A percentile compares a stretch with the other conserved stretches of the same genome.
phyloP scores from a whole-genome alignment of 2,888 invertebrate species.

The Laspeyria flexula region DNA sequence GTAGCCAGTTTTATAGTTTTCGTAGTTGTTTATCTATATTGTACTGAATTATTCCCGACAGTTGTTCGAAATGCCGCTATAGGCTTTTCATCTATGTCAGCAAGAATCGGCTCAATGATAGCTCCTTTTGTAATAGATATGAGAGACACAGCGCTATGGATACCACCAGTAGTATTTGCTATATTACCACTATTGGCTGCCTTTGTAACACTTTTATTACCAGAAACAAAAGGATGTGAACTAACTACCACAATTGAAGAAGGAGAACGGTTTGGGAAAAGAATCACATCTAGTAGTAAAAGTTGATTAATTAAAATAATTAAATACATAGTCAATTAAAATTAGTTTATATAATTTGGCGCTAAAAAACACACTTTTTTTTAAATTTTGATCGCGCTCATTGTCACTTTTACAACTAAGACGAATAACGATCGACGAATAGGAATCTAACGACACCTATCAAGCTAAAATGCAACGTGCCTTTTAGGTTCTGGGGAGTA shows the following conservation, averaged over 20 bases:
- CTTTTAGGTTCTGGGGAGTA: too few relatives aligned
- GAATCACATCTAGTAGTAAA: background rate
- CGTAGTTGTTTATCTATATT: slow-evolving; percentile 94
- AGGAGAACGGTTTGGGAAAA: slow-evolving; percentile 87
- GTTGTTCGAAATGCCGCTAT: slow-evolving; percentile 94
- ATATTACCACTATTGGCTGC: slow-evolving; percentile 86
- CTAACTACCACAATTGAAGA: slow-evolving; percentile 93
- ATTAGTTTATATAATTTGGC: too few relatives aligned
- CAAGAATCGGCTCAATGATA: slow-evolving; percentile 93
- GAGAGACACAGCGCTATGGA: slow-evolving; percentile 78
- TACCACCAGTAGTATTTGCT: slow-evolving; percentile 91
- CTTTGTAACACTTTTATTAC: slow-evolving; percentile 87
- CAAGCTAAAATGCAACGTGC: too few relatives aligned
- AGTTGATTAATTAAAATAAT: background rate
- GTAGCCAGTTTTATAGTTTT: slow-evolving; percentile 94
- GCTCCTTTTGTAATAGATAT: slow-evolving; percentile 92
- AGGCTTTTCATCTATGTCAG: slow-evolving; percentile 95
- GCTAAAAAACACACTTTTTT: too few relatives aligned
- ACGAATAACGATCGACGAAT: too few relatives aligned
- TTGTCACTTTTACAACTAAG: too few relatives aligned
- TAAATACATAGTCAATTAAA: background rate
- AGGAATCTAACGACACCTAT: too few relatives aligned
- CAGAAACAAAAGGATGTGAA: slow-evolving; percentile 92
- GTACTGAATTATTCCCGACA: slow-evolving; percentile 95
- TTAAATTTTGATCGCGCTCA: too few relatives aligned